phyloP scores from a whole-genome alignment of 2,888 invertebrate genomes.

The Chrysina gloriosa region DNA sequence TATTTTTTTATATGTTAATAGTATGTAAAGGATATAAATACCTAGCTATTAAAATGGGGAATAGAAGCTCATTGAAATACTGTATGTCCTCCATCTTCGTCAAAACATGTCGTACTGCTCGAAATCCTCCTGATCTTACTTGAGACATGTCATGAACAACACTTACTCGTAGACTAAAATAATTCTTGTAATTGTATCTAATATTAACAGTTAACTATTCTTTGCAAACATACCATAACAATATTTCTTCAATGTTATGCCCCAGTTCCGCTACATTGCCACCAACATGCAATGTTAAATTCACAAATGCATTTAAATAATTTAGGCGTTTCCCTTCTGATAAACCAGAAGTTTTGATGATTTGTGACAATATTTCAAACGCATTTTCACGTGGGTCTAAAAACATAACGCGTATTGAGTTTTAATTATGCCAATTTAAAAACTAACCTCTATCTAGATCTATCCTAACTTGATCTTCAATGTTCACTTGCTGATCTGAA shows the following conservation, averaged over 20 bases:
- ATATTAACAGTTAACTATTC: constrained; percentile 60
- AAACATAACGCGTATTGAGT: constrained; percentile 30
- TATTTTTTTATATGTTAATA: neutral
- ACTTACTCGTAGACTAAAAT: constrained; percentile 83
- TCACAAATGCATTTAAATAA: constrained; percentile 89
- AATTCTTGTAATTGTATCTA: constrained; percentile 53
- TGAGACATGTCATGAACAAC: constrained; percentile 89
- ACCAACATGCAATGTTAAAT: constrained; percentile 77
- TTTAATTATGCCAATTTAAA: constrained; percentile 19
- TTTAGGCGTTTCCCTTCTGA: constrained; percentile 84
- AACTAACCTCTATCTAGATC: constrained; percentile 67
- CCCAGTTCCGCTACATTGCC: constrained; percentile 72
- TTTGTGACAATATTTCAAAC: constrained; percentile 72
- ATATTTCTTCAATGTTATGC: constrained; percentile 82
- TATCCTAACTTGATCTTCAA: constrained; percentile 72
- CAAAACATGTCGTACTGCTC: constrained; percentile 87
- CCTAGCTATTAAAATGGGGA: constrained; percentile 87
- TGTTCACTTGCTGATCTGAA: constrained; percentile 67
- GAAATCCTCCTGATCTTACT: constrained; percentile 88
- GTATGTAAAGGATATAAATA: constrained; percentile 55
- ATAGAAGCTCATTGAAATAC: constrained; percentile 81
- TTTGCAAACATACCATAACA: constrained; percentile 74
- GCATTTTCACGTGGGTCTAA: constrained; percentile 72
- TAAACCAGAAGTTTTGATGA: constrained; percentile 73
- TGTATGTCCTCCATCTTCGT: constrained; percentile 82